phyloP scores from a whole-genome alignment of 2,113 vertebrate species.

The Furnarius figulus region DNA sequence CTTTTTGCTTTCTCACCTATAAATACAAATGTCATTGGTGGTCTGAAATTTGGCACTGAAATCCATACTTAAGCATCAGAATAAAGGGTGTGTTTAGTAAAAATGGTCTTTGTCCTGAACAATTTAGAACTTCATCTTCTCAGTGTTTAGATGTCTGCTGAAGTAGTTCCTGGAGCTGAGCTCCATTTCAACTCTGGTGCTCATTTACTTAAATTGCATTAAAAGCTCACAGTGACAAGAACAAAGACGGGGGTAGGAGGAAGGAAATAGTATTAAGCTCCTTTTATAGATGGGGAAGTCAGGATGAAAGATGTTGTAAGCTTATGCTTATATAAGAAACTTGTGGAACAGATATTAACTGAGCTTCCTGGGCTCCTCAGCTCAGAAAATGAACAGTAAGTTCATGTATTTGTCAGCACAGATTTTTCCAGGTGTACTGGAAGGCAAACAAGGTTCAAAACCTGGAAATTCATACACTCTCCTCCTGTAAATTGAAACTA shows the following conservation, averaged over 20 bases:
- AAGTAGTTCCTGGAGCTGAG: background rate
- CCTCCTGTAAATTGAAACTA: background rate
- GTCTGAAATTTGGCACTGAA: background rate
- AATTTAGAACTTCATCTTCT: background rate
- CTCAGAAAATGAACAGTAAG: background rate
- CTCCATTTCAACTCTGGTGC: background rate
- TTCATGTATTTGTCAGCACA: background rate
- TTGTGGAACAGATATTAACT: background rate
- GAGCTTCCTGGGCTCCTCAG: background rate
- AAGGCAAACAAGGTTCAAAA: slow-evolving; percentile 1
- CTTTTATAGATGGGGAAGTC: background rate
- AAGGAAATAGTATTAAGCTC: background rate
- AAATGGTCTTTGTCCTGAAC: background rate
- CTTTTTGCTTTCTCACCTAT: background rate
- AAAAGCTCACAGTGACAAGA: background rate
- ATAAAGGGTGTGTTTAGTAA: background rate
- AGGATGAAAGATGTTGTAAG: background rate
- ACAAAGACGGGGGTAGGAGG: background rate
- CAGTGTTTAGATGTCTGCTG: background rate
- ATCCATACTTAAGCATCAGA: background rate
- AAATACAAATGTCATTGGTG: background rate
- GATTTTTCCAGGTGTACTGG: background rate
- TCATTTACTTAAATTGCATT: background rate
- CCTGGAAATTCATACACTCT: background rate
- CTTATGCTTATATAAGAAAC: background rate